A percentile compares a stretch with the other conserved stretches of the same genome.
These are phyloP conservation scores for Limosa lapponica DNA, from an alignment of 2,797 vertebrate species.

Conservation along the genomic window DNA sequence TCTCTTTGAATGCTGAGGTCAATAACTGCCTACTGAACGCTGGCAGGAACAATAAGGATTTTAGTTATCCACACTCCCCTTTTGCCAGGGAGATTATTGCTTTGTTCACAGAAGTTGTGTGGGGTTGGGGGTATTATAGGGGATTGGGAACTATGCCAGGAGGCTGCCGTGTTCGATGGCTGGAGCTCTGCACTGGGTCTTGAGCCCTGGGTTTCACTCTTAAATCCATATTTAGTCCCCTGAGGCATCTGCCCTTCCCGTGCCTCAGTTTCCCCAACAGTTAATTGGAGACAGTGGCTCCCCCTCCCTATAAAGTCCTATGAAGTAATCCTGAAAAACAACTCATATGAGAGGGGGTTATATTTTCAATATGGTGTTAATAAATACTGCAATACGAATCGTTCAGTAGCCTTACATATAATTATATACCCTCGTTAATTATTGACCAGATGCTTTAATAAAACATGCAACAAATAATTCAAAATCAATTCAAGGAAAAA, in stretches of 20 bases:
- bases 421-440: slow-evolving; percentile 56
- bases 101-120: background rate
- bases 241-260: background rate
- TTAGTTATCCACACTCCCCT: background rate
- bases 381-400: background rate
- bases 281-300: background rate
- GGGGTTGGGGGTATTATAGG: background rate
- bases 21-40: background rate
- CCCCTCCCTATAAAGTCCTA: background rate
- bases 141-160: background rate
- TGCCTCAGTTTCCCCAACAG: background rate
- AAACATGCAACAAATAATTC: slow-evolving; percentile 61
- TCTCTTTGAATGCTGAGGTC: background rate
- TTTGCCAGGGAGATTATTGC: background rate
- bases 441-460: slow-evolving; percentile 62
- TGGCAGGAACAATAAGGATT: background rate
- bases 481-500: slow-evolving; percentile 50
- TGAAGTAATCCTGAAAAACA: background rate
- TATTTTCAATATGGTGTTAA: background rate
- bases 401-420: background rate
- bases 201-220: background rate
- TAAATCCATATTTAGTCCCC: background rate
- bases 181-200: background rate
- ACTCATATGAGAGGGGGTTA: background rate
- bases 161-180: background rate